A percentile compares a stretch with the other conserved stretches of the same genome.
Conservation (phyloP, 1,140 invertebrate genomes). For the Brachionus calyciflorus region DNA sequence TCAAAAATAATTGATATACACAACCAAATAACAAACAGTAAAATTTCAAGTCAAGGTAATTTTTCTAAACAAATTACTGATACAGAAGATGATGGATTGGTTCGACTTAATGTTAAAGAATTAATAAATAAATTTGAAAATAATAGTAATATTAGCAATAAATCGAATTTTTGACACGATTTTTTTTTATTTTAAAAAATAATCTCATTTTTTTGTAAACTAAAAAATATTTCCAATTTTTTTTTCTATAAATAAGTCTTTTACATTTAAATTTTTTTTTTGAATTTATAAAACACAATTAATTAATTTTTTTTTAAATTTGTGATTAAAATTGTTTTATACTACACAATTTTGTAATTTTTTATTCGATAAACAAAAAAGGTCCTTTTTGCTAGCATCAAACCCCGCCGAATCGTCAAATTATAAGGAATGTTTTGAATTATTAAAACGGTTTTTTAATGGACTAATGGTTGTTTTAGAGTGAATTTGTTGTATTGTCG, state of each 20-base stretch:
- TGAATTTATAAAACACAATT: not conserved
- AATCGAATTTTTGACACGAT: conserved; percentile 25
- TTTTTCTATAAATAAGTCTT: conserved; percentile 1
- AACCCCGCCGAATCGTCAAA: no score
- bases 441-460: no score
- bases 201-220: not conserved
- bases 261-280: not conserved
- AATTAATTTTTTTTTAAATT: conserved; percentile 40
- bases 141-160: no score
- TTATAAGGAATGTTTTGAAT: no score
- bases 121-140: conserved; percentile 46
- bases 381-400: no score
- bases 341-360: not conserved
- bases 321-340: conserved; percentile 43
- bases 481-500: no score
- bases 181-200: conserved; percentile 5
- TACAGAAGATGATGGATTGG: not conserved
- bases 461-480: no score
- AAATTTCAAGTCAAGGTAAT: not conserved
- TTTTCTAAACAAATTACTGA: not conserved
- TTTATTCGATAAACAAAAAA: not conserved
- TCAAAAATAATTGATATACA: no score
- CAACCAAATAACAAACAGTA: not conserved
- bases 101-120: conserved; percentile 10
- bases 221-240: conserved; percentile 38